phyloP scores from a whole-genome alignment of 2,113 vertebrate genomes.

The Paramisgurnus dabryanus region DNA sequence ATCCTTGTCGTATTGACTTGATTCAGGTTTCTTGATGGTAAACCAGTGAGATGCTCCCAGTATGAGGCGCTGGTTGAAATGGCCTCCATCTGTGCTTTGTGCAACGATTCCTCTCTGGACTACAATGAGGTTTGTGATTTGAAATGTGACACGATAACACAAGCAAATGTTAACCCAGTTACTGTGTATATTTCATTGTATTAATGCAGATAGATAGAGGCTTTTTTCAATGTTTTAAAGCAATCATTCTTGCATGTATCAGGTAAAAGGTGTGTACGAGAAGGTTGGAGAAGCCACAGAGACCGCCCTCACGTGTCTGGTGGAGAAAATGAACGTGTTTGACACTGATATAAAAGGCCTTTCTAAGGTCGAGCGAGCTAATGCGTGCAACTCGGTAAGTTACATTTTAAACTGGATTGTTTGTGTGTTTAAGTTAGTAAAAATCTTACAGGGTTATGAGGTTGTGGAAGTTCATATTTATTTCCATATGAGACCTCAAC shows the following conservation, averaged over 20 bases:
- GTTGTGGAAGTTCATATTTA: background rate
- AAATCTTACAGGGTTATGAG: background rate
- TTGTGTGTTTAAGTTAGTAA: background rate
- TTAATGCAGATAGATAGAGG: too few relatives aligned
- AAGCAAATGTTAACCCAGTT: too few relatives aligned
- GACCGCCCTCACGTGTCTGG: slow-evolving; percentile 86
- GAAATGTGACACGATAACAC: too few relatives aligned
- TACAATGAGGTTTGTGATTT: slow-evolving; percentile 87
- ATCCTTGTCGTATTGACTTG: background rate
- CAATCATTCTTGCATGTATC: background rate
- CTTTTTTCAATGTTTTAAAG: background rate
- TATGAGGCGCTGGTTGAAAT: slow-evolving; percentile 93
- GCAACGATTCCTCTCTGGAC: slow-evolving; percentile 97
- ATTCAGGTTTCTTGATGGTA: slow-evolving; percentile 85
- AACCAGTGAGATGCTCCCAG: slow-evolving; percentile 85
- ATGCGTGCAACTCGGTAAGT: slow-evolving; percentile 87
- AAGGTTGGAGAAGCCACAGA: slow-evolving; percentile 93
- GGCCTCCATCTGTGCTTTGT: slow-evolving; percentile 95
- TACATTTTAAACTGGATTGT: background rate
- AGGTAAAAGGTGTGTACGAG: slow-evolving; percentile 89
- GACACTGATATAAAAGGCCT: slow-evolving; percentile 81
- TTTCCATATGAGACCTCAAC: background rate
- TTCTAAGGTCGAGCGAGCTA: slow-evolving; percentile 86
- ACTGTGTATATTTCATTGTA: too few relatives aligned
- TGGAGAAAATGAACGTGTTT: slow-evolving; percentile 96